Evolutionary conservation across 2,888 invertebrate genomes (phyloP), one percentile per base, ranked within the genome.

Genomic region (Chymomyza procnemis): DNA sequence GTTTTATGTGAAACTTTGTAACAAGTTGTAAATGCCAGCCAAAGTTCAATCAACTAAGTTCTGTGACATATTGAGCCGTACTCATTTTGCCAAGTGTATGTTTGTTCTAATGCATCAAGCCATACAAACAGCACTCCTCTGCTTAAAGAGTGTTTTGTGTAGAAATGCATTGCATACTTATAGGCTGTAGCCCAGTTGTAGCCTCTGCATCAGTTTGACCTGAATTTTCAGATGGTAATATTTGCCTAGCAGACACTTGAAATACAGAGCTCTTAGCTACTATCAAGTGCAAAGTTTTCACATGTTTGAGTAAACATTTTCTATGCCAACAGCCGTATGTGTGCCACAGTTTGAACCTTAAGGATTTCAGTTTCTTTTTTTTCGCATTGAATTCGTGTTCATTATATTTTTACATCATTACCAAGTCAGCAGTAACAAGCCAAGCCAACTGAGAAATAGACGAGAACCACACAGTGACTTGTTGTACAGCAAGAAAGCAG

Each of bases 121-220:
- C 34, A 41, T 12, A 41, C 9, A 41, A 41, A 41, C 9, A 9
- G 12, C 30, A 30, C 30, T 41, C 6, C 34, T 41, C 12, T 41
- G 34, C 12, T 12, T 9, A 9, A 12, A 41, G 34, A 41, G 34
- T 41, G 34, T 41, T 41, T 41, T 41, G 9, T 9, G 9, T 60
- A 55, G 72, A 80, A 84, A 72, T 86, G 76, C 81, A 86, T 77
- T 66, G 79, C 85, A 86, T 79, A 74, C 87, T 86, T 86, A 76
- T 74, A 74, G 85, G 79, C 85, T 71, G 84, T 72, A 74, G 68
- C 78, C 69, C 81, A 80, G 80, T 84, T 41, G 3, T 3, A 74
- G 68, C n/a, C n/a, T 72, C 69, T 72, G 81, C 67, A 18, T 71
- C 69, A 71, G 79, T 69, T 41, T 86, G 87, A 86, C 81, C 81